Percentiles rank a stretch among this genome's conserved stretches.
Conservation (phyloP, 1,140 invertebrate genomes). For the Asbolus verrucosus region DNA sequence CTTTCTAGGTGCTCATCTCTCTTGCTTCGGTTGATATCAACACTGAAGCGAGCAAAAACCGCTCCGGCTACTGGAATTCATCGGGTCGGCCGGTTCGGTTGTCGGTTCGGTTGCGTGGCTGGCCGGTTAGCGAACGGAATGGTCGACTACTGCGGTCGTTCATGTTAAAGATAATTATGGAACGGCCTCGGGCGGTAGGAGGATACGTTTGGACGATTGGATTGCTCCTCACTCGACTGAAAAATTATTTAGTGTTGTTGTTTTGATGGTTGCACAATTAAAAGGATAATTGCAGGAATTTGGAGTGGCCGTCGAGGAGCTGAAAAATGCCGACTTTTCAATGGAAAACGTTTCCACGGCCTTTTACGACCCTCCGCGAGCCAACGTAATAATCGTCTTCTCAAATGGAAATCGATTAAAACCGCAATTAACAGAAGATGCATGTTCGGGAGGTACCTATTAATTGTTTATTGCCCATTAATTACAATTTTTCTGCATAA, state of each 20-base stretch:
- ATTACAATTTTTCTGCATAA: no score
- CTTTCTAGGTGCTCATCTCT: neutral
- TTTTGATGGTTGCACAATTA: neutral
- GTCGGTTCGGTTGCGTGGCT: neutral
- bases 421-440: no score
- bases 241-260: slow-evolving; percentile 26
- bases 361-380: no score
- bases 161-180: slow-evolving; percentile 36
- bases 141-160: slow-evolving; percentile 18
- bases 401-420: no score
- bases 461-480: no score
- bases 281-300: slow-evolving; percentile 4
- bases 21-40: slow-evolving; percentile 25
- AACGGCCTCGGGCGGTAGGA: slow-evolving; percentile 17
- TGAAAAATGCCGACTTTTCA: no score
- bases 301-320: no score
- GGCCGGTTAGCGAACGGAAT: neutral
- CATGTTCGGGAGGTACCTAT: no score
- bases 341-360: no score
- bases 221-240: neutral
- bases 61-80: slow-evolving; percentile 44
- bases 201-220: slow-evolving; percentile 33
- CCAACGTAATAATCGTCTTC: no score
- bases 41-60: slow-evolving; percentile 35
- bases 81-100: neutral